Base-by-base conservation (phyloP, 2,113 vertebrate species). In the Antennarius striatus region DNA sequence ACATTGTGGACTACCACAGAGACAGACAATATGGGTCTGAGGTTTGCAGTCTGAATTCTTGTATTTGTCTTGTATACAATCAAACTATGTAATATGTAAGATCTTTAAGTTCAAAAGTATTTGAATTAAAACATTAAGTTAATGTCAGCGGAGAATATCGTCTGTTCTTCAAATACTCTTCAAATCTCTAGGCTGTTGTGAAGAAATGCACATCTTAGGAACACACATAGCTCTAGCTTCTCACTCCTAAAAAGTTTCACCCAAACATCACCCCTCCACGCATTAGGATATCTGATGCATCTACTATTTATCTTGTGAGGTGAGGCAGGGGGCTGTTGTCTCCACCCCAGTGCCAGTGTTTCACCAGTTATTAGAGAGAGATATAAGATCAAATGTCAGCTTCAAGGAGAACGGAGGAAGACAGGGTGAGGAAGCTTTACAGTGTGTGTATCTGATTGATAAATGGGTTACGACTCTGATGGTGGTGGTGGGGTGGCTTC, bases 281-380 rank as follows among this genome's bases (percentile, higher is more conserved):
- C 52, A 64, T 60, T 67, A 56, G 77, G 68, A 77, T 75, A 68
- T 77, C 68, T 64, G 62, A 56, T 53, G 71, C 63, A 77, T 78
- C 73, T 70, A 77, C 81, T 75, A 90, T 89, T 77, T 71, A 86
- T 88, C 85, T 86, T 79, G 11, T 10, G 39, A 71, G 80, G 51
- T 73, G 59, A 84, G 72, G 46, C 68, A 69, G 51, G 60, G 77
- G 48, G 75, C 61, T 72, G 56, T 60, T 49, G 67, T 81, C 83
- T 83, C 61, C 68, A 80, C 65, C 50, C 64, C 10, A 66, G 69
- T 70, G 75, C 63, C 56, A 53, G 47, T 54, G 46, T 68, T 84
- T 85, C 77, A 76, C 84, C 68, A 67, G 67, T 82, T 88, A 88
- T 89, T 13, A n/a, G 14, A n/a, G 47, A 49, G n/a, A 49, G 13